Evolutionary conservation across 2,888 invertebrate genomes (phyloP), one percentile per base, ranked within the genome.

Genomic region (Hipparchia semele): DNA sequence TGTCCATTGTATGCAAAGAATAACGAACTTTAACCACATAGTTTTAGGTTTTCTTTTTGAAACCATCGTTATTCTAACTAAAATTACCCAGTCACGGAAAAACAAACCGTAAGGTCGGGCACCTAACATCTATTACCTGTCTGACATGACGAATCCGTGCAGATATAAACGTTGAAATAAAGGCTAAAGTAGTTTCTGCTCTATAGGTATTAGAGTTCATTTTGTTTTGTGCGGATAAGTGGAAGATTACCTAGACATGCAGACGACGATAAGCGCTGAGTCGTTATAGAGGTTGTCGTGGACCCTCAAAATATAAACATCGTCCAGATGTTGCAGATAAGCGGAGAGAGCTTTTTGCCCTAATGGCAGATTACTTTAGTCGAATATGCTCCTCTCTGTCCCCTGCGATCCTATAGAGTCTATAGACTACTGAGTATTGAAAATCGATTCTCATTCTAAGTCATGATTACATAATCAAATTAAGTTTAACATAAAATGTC

Each of bases 271-370:
- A 90, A 92, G 90, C 88, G 86, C 82, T 77, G 85, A 84, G 89
- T 91, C 92, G 89, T 93, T 92, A 93, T 85, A 90, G 88, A 92
- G 92, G 93, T 91, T 91, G 90, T 88, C 87, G 87, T 86, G 83
- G 89, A 87, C 90, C 91, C 90, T 91, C 89, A 88, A 91, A 92
- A 91, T 92, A 92, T 92, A 91, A 92, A 92, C 92, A 91, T 90
- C 87, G 88, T 84, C 88, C 93, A 93, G 92, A 92, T 93, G 93
- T 90, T 83, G 85, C 87, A 90, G 93, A 93, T 92, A 92, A 91
- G 89, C 84, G 87, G 82, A 79, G 86, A 87, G 86, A 89, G 91
- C 89, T 90, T 90, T 91, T 91, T 89, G 87, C 84, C 87, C 87
- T 92, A 92, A 93, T 92, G 89, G 89, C 87, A 90, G 90, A 91